Evolutionary conservation across 1,140 invertebrate species (phyloP).

Genomic region (Wasmannia auropunctata): DNA sequence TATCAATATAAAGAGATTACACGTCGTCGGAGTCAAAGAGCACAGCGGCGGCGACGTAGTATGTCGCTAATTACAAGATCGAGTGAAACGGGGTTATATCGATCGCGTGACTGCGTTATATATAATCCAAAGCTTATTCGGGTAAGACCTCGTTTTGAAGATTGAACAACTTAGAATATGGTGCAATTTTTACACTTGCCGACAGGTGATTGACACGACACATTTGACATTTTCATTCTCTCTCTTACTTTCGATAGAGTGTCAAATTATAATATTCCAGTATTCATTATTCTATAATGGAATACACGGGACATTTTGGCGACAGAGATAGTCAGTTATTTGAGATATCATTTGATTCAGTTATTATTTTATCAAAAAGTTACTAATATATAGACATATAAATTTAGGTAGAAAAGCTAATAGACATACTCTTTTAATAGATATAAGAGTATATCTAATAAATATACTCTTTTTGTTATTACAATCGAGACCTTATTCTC

Average conservation of each 20-base stretch:
- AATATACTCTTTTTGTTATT: background rate
- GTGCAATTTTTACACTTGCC: slow-evolving; percentile 9
- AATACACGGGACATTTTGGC: background rate
- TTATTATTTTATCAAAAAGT: background rate
- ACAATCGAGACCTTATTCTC: background rate
- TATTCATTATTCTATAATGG: background rate
- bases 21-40: slow-evolving; percentile 22
- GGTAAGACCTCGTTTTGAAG: slow-evolving; percentile 48
- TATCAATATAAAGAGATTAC: background rate
- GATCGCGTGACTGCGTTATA: slow-evolving; percentile 55
- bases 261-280: background rate
- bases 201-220: background rate
- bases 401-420: no score
- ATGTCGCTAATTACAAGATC: slow-evolving; percentile 59
- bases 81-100: slow-evolving; percentile 58
- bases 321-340: background rate
- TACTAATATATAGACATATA: no score
- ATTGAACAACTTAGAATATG: slow-evolving; percentile 11
- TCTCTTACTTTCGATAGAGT: background rate
- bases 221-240: slow-evolving; percentile 20
- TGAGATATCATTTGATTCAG: background rate
- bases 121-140: slow-evolving; percentile 44
- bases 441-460: no score
- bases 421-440: no score
- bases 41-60: slow-evolving; percentile 11